These are phyloP conservation scores for Pelecanoides urinatrix DNA, from an alignment of 2,113 vertebrate species.

Conservation along the genomic window DNA sequence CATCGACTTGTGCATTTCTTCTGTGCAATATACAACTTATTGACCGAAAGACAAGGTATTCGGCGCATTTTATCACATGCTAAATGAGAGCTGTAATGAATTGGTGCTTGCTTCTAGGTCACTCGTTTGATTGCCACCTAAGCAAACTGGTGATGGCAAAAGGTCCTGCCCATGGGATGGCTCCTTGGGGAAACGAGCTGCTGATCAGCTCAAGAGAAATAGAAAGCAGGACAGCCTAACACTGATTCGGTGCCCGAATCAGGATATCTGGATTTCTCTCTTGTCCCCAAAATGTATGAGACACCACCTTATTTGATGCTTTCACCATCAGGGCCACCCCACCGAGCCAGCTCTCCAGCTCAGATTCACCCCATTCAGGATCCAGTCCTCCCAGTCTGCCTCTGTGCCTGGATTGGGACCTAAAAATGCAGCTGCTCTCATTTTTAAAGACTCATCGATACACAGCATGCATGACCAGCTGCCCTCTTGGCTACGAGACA, in stretches of 20 bases:
- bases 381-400: not conserved
- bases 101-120: not conserved
- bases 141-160: not conserved
- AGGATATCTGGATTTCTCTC: not conserved
- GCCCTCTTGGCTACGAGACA: not conserved
- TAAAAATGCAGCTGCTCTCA: not conserved
- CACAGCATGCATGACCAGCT: not conserved
- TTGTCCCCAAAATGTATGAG: accelerated
- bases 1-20: not conserved
- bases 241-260: not conserved
- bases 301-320: not conserved
- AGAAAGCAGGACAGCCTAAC: not conserved
- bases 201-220: not conserved
- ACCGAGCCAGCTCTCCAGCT: not conserved
- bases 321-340: not conserved
- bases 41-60: not conserved
- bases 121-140: not conserved
- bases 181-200: not conserved
- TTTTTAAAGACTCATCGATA: not conserved
- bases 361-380: accelerated
- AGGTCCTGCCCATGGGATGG: not conserved
- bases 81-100: not conserved
- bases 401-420: not conserved
- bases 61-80: not conserved
- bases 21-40: not conserved